Percentiles rank a stretch among this genome's conserved stretches.
Evolutionary conservation across 1,140 invertebrate genomes (phyloP).

Genomic region (Drosophila mojavensis): DNA sequence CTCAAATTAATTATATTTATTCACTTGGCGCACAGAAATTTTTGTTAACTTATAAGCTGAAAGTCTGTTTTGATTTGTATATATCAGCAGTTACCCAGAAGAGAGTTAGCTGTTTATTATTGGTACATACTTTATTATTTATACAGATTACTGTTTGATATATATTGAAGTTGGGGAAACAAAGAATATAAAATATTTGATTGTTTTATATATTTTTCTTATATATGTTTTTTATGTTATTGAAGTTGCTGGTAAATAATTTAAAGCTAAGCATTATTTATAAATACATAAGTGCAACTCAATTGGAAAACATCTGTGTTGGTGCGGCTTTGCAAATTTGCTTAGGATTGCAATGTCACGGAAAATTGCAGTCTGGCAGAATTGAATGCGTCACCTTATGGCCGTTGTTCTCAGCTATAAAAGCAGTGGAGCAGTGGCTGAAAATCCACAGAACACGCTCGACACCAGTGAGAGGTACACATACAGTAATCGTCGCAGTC

Average conservation of each 20-base stretch:
- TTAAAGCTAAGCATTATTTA: neutral
- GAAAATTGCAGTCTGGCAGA: conserved; percentile 67
- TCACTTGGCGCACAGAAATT: neutral
- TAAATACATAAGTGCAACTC: conserved; percentile 23
- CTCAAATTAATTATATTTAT: neutral
- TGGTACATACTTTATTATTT: too few species aligned
- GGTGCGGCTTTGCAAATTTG: conserved; percentile 44
- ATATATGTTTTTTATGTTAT: conserved; percentile 6
- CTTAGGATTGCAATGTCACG: conserved; percentile 74
- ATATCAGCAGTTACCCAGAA: conserved; percentile 18
- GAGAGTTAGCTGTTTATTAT: neutral
- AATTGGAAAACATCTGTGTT: conserved; percentile 30
- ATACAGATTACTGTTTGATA: too few species aligned
- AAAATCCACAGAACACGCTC: conserved; percentile 41
- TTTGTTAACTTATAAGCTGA: conserved; percentile 11
- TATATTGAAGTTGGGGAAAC: too few species aligned
- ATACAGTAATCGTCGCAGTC: neutral
- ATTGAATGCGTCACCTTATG: conserved; percentile 49
- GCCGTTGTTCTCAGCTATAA: conserved; percentile 49
- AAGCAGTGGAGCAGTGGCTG: conserved; percentile 39
- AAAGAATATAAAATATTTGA: too few species aligned
- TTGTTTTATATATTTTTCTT: neutral
- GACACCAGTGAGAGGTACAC: conserved; percentile 6
- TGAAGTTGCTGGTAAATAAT: neutral
- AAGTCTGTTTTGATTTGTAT: conserved; percentile 20